These are phyloP conservation scores for Pantherophis alleghaniensis DNA, from an alignment of 2,797 vertebrate species.

Conservation along the genomic window DNA sequence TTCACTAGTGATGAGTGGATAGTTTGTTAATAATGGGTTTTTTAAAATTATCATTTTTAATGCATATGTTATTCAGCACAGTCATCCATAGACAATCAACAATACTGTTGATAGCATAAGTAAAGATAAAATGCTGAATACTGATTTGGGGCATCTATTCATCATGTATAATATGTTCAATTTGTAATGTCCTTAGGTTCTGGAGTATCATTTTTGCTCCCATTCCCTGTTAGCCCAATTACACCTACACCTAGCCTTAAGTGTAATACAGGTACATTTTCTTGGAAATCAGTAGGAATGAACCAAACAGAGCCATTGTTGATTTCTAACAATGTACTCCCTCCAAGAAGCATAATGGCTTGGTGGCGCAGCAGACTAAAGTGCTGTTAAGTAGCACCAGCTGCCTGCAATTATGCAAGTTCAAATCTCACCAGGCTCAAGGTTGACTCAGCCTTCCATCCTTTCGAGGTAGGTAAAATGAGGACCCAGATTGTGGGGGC, in stretches of 20 bases:
- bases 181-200: constrained; percentile 77
- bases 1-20: not conserved
- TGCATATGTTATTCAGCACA: not conserved
- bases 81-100: not conserved
- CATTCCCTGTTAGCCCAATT: constrained; percentile 87
- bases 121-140: constrained; percentile 17
- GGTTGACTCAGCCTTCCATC: too few species aligned
- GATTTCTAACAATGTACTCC: constrained; percentile 89
- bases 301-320: constrained; percentile 82
- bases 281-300: constrained; percentile 69
- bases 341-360: constrained; percentile 55
- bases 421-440: too few species aligned
- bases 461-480: too few species aligned
- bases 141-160: not conserved
- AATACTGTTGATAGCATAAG: not conserved
- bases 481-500: too few species aligned
- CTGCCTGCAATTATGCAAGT: too few species aligned
- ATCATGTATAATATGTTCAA: constrained; percentile 67
- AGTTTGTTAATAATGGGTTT: not conserved
- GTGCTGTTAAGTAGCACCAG: too few species aligned
- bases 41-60: not conserved
- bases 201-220: constrained; percentile 79
- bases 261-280: constrained; percentile 90
- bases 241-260: constrained; percentile 87
- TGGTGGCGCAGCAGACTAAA: too few species aligned